phyloP scores from a whole-genome alignment of 2,888 invertebrate species.

The Gryllus longicercus region DNA sequence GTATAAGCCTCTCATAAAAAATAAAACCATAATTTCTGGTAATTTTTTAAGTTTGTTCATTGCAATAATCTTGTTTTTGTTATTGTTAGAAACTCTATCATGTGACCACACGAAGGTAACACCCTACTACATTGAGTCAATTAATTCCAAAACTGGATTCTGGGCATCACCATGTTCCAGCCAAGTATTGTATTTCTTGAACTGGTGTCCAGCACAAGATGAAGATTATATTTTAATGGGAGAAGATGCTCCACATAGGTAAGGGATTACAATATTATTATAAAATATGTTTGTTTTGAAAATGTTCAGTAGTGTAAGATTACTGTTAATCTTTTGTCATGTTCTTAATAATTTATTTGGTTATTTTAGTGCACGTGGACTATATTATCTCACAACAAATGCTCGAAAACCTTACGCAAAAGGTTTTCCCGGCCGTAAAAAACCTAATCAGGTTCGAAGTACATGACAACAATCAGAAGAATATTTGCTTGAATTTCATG shows the following conservation, averaged over 20 bases:
- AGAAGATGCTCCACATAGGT: slow-evolving; percentile 75
- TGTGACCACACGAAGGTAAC: slow-evolving; percentile 89
- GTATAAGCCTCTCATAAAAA: too few relatives aligned
- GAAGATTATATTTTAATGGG: slow-evolving; percentile 82
- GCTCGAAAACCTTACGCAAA: slow-evolving; percentile 79
- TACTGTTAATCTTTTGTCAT: too few relatives aligned
- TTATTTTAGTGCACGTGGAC: slow-evolving; percentile 70
- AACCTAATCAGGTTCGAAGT: slow-evolving; percentile 23
- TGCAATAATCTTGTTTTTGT: not conserved
- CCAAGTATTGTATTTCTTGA: slow-evolving; percentile 76
- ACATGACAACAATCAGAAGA: not conserved
- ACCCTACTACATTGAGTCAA: slow-evolving; percentile 86
- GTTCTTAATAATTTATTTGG: not conserved
- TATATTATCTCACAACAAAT: slow-evolving; percentile 83
- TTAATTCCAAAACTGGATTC: slow-evolving; percentile 73
- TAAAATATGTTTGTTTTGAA: not conserved
- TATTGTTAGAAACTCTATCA: slow-evolving; percentile 70
- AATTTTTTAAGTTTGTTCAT: too few relatives aligned
- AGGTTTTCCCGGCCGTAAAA: slow-evolving; percentile 64
- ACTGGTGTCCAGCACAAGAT: slow-evolving; percentile 77
- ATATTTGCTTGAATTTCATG: too few relatives aligned
- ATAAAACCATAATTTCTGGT: too few relatives aligned
- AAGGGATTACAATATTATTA: slow-evolving; percentile 45
- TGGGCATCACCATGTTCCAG: slow-evolving; percentile 83
- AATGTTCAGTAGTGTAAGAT: too few relatives aligned